Evolutionary conservation across 2,113 vertebrate genomes (phyloP).

Genomic region (Empidonax traillii): DNA sequence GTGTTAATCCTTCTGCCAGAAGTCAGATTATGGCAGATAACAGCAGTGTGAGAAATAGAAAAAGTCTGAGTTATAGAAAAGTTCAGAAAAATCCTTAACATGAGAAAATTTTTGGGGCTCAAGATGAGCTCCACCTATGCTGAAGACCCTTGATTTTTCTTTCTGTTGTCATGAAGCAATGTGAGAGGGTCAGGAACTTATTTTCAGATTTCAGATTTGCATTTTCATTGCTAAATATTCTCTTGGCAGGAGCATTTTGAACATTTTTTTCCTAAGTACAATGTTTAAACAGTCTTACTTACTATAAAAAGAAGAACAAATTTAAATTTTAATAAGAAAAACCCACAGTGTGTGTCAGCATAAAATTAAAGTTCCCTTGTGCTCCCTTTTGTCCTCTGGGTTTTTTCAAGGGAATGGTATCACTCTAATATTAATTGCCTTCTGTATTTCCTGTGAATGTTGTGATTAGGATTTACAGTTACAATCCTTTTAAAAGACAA

Average conservation of each 20-base stretch:
- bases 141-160: neutral
- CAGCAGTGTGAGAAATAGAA: neutral
- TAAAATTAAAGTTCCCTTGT: neutral
- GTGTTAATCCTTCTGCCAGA: neutral
- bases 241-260: neutral
- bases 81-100: neutral
- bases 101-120: neutral
- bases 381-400: neutral
- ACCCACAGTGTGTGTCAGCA: neutral
- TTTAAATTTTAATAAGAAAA: constrained; percentile 42
- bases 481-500: neutral
- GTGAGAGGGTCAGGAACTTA: neutral
- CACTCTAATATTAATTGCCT: neutral
- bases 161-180: neutral
- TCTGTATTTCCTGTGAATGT: neutral
- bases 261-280: neutral
- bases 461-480: neutral
- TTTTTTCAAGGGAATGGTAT: neutral
- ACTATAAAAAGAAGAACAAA: constrained; percentile 5
- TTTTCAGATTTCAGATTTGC: neutral
- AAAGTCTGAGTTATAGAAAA: neutral
- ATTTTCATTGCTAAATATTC: neutral
- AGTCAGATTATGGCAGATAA: neutral
- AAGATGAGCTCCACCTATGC: neutral
- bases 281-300: neutral